phyloP scores from a whole-genome alignment of 2,888 invertebrate species.

The Andrena flavipes region DNA sequence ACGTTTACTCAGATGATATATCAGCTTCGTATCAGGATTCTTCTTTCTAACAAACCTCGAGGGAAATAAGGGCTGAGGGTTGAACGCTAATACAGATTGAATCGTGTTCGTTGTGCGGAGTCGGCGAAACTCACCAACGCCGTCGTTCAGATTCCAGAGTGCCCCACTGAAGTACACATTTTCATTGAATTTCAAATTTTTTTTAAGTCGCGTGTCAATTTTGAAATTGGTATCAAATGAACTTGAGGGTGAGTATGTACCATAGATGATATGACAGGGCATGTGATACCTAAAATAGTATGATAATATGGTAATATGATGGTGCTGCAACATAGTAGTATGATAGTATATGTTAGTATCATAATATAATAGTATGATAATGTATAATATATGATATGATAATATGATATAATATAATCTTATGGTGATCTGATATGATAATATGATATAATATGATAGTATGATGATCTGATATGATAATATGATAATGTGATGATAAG shows the following conservation, averaged over 20 bases:
- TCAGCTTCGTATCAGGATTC: constrained; percentile 16
- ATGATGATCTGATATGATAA: neutral
- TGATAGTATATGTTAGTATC: no score
- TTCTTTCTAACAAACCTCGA: constrained; percentile 24
- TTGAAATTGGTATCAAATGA: neutral
- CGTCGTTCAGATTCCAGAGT: neutral
- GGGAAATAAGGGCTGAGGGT: constrained; percentile 41
- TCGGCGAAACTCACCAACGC: neutral
- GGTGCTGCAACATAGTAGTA: no score
- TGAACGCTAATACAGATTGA: constrained; percentile 36
- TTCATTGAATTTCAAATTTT: neutral
- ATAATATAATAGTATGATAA: neutral
- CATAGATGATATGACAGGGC: neutral
- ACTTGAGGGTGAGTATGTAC: neutral
- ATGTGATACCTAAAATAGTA: neutral
- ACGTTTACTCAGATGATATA: constrained; percentile 27
- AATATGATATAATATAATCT: neutral
- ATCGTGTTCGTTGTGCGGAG: neutral
- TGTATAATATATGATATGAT: neutral
- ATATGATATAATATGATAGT: neutral
- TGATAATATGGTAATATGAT: neutral
- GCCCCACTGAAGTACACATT: neutral
- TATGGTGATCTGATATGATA: neutral
- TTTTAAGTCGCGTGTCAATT: neutral
- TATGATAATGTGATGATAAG: neutral